Evolutionary conservation across 2,113 vertebrate species (phyloP), one percentile per base, ranked within the genome.

Genomic region (Uria lomvia): DNA sequence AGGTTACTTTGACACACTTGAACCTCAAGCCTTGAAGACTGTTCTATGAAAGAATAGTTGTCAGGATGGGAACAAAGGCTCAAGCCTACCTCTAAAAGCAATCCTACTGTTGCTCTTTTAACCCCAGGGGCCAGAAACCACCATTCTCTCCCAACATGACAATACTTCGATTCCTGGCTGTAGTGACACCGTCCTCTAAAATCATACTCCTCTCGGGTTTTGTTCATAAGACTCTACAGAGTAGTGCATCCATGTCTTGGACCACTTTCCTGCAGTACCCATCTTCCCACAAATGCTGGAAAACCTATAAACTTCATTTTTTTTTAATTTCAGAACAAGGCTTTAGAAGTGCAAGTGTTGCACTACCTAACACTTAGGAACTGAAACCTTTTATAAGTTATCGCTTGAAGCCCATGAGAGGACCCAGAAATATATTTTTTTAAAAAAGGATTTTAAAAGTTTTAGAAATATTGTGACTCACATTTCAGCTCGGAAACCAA

Each of bases 121-220:
- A 83, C 15, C 12, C 49, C 15, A 59, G 15, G 5, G 9, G 34
- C 30, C 80, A 84, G 34, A 84, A 80, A 4, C 16, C 47, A 50
- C 24, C 29, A 24, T 11, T 59, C 32, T n/a, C 74, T 88, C 63
- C 45, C 38, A 74, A 3, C 5, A 13, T 1, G 11, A 47, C 26
- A 86, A 79, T 14, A 67, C 12, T 82, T 30, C 11, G 4, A 43
- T 8, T 78, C 6, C 34, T 2, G 0, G n/a, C 75, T 12, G 5
- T 11, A 88, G 21, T 13, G 18, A 47, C 12, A 53, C 3, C 45
- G 30, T 17, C 26, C 26, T 77, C 60, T 67, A 58, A 88, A 78
- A 59, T 23, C 32, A 50, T 21, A 50, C 15, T 5, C 7, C 22
- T 26, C 20, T 3, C 1, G 0, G 15, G 7, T 32, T 56, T 83